These are phyloP conservation scores for Agrypnus murinus DNA, from an alignment of 2,888 invertebrate species.

Conservation along the genomic window DNA sequence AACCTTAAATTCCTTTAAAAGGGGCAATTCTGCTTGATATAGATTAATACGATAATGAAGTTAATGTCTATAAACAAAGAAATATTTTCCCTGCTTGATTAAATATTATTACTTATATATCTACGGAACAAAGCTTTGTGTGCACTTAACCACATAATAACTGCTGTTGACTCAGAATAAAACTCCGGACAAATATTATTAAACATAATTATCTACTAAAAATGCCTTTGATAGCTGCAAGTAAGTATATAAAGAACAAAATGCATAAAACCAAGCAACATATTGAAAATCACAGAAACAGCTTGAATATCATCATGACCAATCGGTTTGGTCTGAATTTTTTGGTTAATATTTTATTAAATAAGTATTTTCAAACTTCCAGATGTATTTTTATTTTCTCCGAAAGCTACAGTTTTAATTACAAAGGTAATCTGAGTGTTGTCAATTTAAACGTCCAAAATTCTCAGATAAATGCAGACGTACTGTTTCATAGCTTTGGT, in stretches of 20 bases:
- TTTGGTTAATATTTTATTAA: constrained; percentile 55
- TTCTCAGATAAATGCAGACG: constrained; percentile 42
- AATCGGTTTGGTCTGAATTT: constrained; percentile 28
- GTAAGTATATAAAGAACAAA: background rate
- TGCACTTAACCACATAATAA: background rate
- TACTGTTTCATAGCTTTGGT: constrained; percentile 68
- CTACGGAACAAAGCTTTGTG: too few relatives aligned
- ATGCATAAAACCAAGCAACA: background rate
- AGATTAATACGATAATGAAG: too few relatives aligned
- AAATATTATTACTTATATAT: too few relatives aligned
- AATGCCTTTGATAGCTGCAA: background rate
- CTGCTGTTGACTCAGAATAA: background rate
- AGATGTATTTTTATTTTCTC: constrained; percentile 58
- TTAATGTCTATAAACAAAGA: too few relatives aligned
- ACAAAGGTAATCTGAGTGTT: constrained; percentile 36
- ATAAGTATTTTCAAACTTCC: constrained; percentile 56
- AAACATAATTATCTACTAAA: background rate
- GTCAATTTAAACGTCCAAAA: constrained; percentile 47
- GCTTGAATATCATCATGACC: background rate
- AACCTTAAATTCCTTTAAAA: too few relatives aligned
- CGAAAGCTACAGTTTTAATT: constrained; percentile 47
- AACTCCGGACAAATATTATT: background rate
- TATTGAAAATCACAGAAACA: too few relatives aligned
- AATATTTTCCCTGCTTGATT: background rate
- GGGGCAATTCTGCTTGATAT: too few relatives aligned